Percentiles rank a stretch among this genome's conserved stretches.
phyloP scores from a whole-genome alignment of 2,113 vertebrate species.

The Gobius niger region DNA sequence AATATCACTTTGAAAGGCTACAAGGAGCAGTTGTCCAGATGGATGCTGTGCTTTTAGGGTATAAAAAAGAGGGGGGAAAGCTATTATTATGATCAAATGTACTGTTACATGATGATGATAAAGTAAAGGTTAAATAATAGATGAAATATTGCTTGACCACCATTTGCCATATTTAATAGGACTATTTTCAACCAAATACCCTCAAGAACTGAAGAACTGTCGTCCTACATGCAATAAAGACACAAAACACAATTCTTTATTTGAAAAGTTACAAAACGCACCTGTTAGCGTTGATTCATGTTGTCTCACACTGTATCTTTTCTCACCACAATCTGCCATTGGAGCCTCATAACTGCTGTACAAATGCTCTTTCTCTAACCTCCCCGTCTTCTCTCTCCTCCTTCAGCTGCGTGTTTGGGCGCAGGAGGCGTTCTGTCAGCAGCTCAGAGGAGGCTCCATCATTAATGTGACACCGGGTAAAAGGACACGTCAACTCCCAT shows the following conservation, averaged over 20 bases:
- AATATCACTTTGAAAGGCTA: too few relatives aligned
- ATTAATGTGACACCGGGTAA: slow-evolving; percentile 76
- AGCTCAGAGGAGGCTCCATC: slow-evolving; percentile 58
- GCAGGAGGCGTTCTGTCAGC: slow-evolving; percentile 60
- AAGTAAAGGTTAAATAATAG: too few relatives aligned
- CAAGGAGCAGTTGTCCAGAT: too few relatives aligned
- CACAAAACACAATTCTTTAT: not conserved
- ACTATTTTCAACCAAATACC: too few relatives aligned
- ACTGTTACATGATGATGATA: too few relatives aligned
- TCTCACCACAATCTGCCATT: slow-evolving; percentile 31
- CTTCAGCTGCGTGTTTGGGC: slow-evolving; percentile 31
- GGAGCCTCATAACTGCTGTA: slow-evolving; percentile 18
- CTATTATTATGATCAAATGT: too few relatives aligned
- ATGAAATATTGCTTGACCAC: too few relatives aligned
- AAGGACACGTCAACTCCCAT: slow-evolving; percentile 73
- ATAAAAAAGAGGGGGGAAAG: too few relatives aligned
- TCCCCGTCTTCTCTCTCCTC: not conserved
- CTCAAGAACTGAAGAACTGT: too few relatives aligned
- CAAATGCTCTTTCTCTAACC: slow-evolving; percentile 11
- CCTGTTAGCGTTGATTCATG: slow-evolving; percentile 24
- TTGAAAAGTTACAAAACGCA: slow-evolving; percentile 4
- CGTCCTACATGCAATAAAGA: too few relatives aligned
- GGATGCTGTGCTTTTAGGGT: too few relatives aligned
- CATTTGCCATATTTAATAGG: too few relatives aligned
- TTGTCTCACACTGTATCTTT: slow-evolving; percentile 5